phyloP scores from a whole-genome alignment of 2,888 invertebrate species.

The Acholoe squamosa region DNA sequence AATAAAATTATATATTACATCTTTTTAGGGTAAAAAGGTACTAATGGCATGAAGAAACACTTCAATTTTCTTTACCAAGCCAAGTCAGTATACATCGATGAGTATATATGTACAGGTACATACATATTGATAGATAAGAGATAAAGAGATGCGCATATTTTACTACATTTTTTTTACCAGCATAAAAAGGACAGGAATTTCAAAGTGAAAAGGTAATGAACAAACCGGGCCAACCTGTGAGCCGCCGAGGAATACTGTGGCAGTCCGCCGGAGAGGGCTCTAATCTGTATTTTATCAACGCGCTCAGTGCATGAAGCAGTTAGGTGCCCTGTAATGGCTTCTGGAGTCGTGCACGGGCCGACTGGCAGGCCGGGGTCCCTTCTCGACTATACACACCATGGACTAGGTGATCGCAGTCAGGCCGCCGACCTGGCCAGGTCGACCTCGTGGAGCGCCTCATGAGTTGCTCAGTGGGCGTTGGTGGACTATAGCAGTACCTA shows the following conservation, averaged over 20 bases:
- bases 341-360: slow-evolving; percentile 33
- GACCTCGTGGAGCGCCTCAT: slow-evolving; percentile 15
- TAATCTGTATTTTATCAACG: slow-evolving; percentile 34
- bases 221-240: slow-evolving; percentile 62
- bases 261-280: slow-evolving; percentile 20
- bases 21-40: no score
- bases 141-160: neutral
- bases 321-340: slow-evolving; percentile 6
- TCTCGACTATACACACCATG: slow-evolving; percentile 26
- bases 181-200: no score
- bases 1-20: neutral
- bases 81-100: neutral
- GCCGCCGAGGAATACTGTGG: slow-evolving; percentile 45
- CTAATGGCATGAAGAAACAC: neutral
- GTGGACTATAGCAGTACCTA: slow-evolving; percentile 50
- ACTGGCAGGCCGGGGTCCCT: slow-evolving; percentile 14
- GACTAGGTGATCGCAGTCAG: slow-evolving; percentile 29
- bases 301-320: slow-evolving; percentile 13
- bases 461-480: neutral
- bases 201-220: slow-evolving; percentile 2
- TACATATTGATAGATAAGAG: neutral
- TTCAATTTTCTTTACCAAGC: neutral
- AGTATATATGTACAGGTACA: neutral
- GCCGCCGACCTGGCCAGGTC: slow-evolving; percentile 10
- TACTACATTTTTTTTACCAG: neutral